Conservation (phyloP, 1,140 invertebrate genomes). For the Ditylenchus dipsaci region DNA sequence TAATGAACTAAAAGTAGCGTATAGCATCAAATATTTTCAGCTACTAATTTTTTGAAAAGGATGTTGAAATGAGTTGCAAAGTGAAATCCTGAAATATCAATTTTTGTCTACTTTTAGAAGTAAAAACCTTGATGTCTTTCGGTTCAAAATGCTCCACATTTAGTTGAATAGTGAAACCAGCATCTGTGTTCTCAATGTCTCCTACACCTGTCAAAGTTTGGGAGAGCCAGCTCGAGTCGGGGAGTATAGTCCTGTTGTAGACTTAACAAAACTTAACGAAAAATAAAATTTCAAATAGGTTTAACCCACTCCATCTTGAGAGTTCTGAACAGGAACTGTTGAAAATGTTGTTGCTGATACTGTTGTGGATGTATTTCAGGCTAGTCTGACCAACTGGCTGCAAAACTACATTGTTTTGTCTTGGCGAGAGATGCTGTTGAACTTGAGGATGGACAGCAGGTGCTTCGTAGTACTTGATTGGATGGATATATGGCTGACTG, state of each 20-base stretch:
- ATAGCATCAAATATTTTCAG: too few species aligned
- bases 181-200: conserved; percentile 23
- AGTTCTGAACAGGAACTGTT: background rate
- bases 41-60: too few species aligned
- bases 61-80: too few species aligned
- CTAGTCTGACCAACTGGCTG: too few species aligned
- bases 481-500: too few species aligned
- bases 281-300: background rate
- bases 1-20: too few species aligned
- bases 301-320: background rate
- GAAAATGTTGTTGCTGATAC: background rate
- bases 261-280: background rate
- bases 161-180: conserved; percentile 18
- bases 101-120: too few species aligned
- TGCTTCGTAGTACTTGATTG: too few species aligned
- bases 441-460: too few species aligned
- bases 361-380: background rate
- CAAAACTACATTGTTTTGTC: too few species aligned
- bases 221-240: background rate
- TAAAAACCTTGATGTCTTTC: conserved; percentile 18
- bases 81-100: background rate
- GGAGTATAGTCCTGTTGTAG: background rate
- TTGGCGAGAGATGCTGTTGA: too few species aligned
- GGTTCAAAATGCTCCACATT: conserved; percentile 21
- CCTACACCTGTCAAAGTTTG: conserved; percentile 10